Percentiles rank a stretch among this genome's conserved stretches.
These are phyloP conservation scores for Arge pagana DNA, from an alignment of 2,888 invertebrate genomes.

Conservation along the genomic window DNA sequence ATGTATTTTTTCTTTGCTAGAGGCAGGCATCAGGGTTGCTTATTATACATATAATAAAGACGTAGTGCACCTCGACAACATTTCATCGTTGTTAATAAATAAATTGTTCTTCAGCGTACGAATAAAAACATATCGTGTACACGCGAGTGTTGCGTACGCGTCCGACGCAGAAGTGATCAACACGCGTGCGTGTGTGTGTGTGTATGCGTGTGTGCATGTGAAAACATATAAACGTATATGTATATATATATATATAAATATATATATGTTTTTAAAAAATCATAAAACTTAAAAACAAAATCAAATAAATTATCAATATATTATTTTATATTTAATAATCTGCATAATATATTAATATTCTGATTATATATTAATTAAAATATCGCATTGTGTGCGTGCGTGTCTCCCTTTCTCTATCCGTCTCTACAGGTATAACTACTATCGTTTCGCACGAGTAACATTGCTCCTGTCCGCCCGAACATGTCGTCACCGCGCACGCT, in stretches of 20 bases:
- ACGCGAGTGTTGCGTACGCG: slow-evolving; percentile 23
- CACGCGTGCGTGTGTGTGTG: background rate
- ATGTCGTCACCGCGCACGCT: too few species aligned
- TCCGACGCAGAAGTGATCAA: slow-evolving; percentile 6
- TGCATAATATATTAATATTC: slow-evolving; percentile 57
- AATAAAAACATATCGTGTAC: too few species aligned
- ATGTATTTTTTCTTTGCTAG: too few species aligned
- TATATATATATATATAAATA: slow-evolving; percentile 22
- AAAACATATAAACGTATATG: slow-evolving; percentile 25
- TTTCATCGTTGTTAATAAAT: slow-evolving; percentile 34
- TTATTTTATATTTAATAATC: slow-evolving; percentile 51
- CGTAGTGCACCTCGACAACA: slow-evolving; percentile 35
- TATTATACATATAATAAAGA: too few species aligned
- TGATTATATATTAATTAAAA: slow-evolving; percentile 49
- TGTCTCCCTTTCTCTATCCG: slow-evolving; percentile 39
- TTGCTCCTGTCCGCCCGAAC: background rate
- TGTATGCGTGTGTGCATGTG: slow-evolving; percentile 6
- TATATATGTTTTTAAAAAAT: slow-evolving; percentile 49
- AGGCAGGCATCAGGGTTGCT: slow-evolving; percentile 37
- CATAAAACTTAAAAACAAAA: slow-evolving; percentile 58
- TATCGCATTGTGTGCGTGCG: slow-evolving; percentile 40
- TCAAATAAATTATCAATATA: slow-evolving; percentile 58
- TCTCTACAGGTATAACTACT: slow-evolving; percentile 19
- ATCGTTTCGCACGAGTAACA: background rate
- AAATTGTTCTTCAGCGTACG: too few species aligned